Conservation (phyloP, 2,888 invertebrate species). For the Melanostoma mellinum region DNA sequence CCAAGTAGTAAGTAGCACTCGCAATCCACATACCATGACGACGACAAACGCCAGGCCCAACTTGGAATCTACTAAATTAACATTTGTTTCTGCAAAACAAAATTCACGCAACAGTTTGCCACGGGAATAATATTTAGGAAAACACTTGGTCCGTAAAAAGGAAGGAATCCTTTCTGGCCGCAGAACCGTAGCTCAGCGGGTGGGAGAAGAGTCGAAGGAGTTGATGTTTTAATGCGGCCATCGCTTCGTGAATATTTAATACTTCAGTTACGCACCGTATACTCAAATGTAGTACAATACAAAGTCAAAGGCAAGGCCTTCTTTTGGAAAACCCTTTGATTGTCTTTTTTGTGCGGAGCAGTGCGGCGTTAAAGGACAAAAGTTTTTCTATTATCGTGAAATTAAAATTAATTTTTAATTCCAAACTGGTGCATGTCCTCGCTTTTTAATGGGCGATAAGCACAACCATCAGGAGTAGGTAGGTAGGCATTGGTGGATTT, state of each 20-base stretch:
- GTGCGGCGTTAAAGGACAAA: constrained; percentile 41
- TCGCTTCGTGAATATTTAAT: constrained; percentile 71
- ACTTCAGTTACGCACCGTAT: constrained; percentile 67
- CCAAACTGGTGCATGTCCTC: constrained; percentile 35
- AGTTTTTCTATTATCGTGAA: constrained; percentile 71
- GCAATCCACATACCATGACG: constrained; percentile 68
- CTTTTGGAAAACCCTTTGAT: constrained; percentile 53
- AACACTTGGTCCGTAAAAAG: constrained; percentile 62
- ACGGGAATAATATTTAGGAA: constrained; percentile 51
- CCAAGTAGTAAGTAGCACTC: constrained; percentile 64
- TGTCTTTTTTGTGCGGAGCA: constrained; percentile 6
- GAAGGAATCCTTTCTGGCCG: constrained; percentile 55
- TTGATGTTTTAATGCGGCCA: constrained; percentile 65
- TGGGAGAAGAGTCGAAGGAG: constrained; percentile 41
- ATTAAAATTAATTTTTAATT: constrained; percentile 72
- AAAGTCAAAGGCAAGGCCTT: background rate
- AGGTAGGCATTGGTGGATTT: constrained; percentile 14
- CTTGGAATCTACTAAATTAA: constrained; percentile 67
- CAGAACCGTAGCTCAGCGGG: background rate
- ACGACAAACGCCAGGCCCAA: constrained; percentile 57
- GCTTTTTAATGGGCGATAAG: constrained; percentile 14
- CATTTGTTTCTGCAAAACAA: constrained; percentile 65
- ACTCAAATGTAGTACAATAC: constrained; percentile 9
- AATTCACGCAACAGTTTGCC: constrained; percentile 73
- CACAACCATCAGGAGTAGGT: background rate